These are phyloP conservation scores for Diogma glabrata DNA, from an alignment of 2,888 invertebrate genomes.

Conservation along the genomic window DNA sequence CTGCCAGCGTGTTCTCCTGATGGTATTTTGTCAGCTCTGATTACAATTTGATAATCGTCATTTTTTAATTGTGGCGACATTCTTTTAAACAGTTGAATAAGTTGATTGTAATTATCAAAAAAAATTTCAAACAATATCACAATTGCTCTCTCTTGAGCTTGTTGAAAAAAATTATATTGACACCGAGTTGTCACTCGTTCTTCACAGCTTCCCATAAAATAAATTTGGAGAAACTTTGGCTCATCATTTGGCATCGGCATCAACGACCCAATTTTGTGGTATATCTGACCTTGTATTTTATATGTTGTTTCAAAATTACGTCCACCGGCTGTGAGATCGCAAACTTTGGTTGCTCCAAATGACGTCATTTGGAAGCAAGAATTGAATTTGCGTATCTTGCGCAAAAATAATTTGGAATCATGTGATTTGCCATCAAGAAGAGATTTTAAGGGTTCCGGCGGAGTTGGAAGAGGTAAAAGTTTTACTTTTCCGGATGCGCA, in stretches of 20 bases:
- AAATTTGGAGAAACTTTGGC: neutral
- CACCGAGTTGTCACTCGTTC: neutral
- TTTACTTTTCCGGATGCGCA: neutral
- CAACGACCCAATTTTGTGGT: neutral
- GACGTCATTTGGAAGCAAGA: neutral
- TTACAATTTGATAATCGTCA: neutral
- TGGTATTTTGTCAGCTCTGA: conserved; percentile 1
- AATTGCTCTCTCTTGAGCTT: neutral
- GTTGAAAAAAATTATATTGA: neutral
- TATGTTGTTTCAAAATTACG: neutral
- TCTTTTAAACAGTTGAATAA: neutral
- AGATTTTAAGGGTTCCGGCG: neutral
- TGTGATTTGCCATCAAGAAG: neutral
- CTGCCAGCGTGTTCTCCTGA: neutral
- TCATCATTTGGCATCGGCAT: neutral
- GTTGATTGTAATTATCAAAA: neutral
- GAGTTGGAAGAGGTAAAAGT: neutral
- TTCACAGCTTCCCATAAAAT: neutral
- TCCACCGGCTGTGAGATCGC: neutral
- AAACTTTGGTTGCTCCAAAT: neutral
- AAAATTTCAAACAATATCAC: neutral
- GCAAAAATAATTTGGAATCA: neutral
- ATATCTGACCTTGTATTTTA: neutral
- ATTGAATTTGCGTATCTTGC: neutral
- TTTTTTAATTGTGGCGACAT: neutral